Evolutionary conservation across 2,888 invertebrate species (phyloP).

Genomic region (Drosophila pseudotakahashii): DNA sequence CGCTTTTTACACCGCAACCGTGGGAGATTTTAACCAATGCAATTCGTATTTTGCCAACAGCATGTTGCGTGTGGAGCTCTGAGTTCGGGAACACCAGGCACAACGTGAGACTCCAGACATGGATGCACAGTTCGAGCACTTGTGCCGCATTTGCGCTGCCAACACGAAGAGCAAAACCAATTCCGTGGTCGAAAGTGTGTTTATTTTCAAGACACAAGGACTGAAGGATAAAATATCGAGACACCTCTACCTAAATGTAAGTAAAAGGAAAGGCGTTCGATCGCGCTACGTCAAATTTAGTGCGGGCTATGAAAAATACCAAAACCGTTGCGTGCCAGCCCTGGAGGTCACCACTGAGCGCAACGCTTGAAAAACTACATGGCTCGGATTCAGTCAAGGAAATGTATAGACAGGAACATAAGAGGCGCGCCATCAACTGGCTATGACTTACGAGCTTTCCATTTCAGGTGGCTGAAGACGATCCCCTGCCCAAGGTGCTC

Average conservation of each 20-base stretch:
- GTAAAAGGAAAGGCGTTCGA: constrained; percentile 36
- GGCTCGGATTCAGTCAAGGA: not conserved
- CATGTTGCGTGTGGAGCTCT: constrained; percentile 19
- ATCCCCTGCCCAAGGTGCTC: constrained; percentile 80
- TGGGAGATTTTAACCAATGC: constrained; percentile 24
- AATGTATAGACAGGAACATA: not conserved
- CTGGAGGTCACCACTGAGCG: constrained; percentile 9
- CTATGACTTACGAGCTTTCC: not conserved
- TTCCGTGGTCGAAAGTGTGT: constrained; percentile 80
- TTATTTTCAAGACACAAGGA: constrained; percentile 78
- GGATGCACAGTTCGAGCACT: constrained; percentile 79
- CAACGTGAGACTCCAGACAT: constrained; percentile 40
- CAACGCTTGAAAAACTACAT: not conserved
- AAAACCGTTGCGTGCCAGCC: constrained; percentile 8
- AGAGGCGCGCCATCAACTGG: not conserved
- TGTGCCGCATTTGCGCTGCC: constrained; percentile 81
- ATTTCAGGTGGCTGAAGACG: constrained; percentile 78
- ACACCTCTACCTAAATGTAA: constrained; percentile 76
- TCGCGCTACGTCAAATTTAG: constrained; percentile 5
- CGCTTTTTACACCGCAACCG: constrained; percentile 1
- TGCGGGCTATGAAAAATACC: constrained; percentile 15
- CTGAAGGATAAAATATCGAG: constrained; percentile 79
- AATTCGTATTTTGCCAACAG: not conserved
- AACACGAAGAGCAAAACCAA: constrained; percentile 79
- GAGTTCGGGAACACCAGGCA: constrained; percentile 2